Conservation (phyloP, 2,888 invertebrate genomes). For the Arge pagana region DNA sequence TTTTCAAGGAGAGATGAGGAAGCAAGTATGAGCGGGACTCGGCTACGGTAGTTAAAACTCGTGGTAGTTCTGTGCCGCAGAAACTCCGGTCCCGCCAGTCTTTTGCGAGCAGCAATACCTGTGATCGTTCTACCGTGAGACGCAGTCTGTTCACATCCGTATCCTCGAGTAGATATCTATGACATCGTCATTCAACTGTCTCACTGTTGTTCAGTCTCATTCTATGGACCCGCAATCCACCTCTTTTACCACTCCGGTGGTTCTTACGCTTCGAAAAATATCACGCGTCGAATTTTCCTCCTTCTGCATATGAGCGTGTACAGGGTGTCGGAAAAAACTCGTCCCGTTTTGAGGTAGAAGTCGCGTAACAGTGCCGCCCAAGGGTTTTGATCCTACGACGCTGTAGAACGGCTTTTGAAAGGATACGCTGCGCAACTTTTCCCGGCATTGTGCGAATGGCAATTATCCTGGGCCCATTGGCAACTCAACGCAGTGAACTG, state of each 20-base stretch:
- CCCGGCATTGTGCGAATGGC: too few relatives aligned
- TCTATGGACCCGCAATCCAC: slow-evolving; percentile 38
- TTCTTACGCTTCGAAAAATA: slow-evolving; percentile 46
- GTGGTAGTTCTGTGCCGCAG: too few relatives aligned
- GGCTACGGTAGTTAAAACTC: too few relatives aligned
- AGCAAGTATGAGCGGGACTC: neutral
- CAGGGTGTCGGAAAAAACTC: too few relatives aligned
- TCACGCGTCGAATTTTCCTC: slow-evolving; percentile 37
- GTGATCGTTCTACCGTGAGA: slow-evolving; percentile 58
- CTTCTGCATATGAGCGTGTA: slow-evolving; percentile 11
- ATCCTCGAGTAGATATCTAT: slow-evolving; percentile 35
- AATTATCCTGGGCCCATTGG: too few relatives aligned
- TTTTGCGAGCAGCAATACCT: slow-evolving; percentile 34
- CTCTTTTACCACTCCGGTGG: slow-evolving; percentile 32
- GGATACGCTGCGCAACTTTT: too few relatives aligned
- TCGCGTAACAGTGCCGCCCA: too few relatives aligned
- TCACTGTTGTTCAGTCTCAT: slow-evolving; percentile 24
- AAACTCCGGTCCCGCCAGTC: too few relatives aligned
- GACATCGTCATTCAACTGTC: slow-evolving; percentile 27
- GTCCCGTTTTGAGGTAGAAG: too few relatives aligned
- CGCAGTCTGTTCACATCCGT: slow-evolving; percentile 40
- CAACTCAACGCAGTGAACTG: too few relatives aligned
- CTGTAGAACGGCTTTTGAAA: too few relatives aligned
- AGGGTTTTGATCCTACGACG: too few relatives aligned
- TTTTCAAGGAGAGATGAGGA: slow-evolving; percentile 47